Evolutionary conservation across 2,113 vertebrate genomes (phyloP).

Genomic region (Delphinus delphis): DNA sequence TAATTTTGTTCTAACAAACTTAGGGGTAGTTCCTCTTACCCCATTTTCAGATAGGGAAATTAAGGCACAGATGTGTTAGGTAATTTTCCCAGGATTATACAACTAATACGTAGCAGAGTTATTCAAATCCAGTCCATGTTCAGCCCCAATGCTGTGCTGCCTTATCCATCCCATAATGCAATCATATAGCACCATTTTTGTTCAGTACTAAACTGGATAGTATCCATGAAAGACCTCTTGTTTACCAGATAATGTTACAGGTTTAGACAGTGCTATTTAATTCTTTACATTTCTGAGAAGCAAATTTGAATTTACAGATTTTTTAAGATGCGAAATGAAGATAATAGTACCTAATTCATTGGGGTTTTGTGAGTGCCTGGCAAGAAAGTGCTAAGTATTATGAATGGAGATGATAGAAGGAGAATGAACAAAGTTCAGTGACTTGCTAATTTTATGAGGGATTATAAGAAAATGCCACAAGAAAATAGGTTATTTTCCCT

Average conservation of each 20-base stretch:
- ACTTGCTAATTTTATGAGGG: background rate
- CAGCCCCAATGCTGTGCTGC: background rate
- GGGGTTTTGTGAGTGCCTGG: background rate
- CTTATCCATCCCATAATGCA: background rate
- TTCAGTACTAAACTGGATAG: background rate
- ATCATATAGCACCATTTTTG: background rate
- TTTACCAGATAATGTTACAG: background rate
- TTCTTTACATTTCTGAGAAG: background rate
- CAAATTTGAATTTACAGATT: background rate
- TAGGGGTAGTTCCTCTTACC: background rate
- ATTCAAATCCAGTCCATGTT: background rate
- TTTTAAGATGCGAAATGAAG: background rate
- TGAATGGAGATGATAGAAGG: background rate
- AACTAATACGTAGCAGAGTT: background rate
- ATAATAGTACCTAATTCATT: background rate
- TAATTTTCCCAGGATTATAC: background rate
- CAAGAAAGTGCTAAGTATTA: background rate
- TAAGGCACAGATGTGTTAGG: background rate
- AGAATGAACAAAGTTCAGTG: background rate
- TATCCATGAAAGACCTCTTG: background rate
- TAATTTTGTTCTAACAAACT: background rate
- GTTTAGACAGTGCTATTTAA: background rate
- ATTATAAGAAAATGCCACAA: background rate
- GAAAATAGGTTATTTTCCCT: background rate
- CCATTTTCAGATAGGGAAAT: constrained; percentile 6